Evolutionary conservation across 2,888 invertebrate species (phyloP).

Genomic region (Liodrosophila aerea): DNA sequence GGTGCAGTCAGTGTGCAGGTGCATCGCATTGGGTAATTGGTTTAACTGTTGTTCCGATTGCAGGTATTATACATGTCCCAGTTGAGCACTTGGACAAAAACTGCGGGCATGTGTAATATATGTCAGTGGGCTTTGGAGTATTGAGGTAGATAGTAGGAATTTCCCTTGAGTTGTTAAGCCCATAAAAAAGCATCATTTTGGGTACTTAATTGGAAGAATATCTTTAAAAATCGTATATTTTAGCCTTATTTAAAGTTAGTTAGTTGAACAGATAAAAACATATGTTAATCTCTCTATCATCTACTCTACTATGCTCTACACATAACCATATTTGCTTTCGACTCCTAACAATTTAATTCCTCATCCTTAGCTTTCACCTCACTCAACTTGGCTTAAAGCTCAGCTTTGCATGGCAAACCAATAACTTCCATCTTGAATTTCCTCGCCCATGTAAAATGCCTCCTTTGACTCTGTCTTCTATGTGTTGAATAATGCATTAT

Average conservation of each 20-base stretch:
- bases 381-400: conserved; percentile 6
- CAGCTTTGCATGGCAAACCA: conserved; percentile 12
- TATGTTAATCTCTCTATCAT: no score
- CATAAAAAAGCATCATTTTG: no score
- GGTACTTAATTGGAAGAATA: no score
- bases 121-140: no score
- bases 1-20: conserved; percentile 35
- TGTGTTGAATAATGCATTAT: not conserved
- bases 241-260: no score
- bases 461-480: not conserved
- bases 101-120: no score
- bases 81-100: not conserved
- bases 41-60: conserved; percentile 42
- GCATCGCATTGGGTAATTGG: conserved; percentile 48
- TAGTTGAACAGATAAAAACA: no score
- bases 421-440: not conserved
- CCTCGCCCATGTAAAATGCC: conserved; percentile 14
- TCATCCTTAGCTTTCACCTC: not conserved
- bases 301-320: no score
- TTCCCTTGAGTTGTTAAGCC: no score
- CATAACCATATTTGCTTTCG: not conserved
- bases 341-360: not conserved
- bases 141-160: no score
- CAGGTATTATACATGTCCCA: conserved; percentile 14
- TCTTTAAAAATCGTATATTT: no score